Evolutionary conservation across 2,797 vertebrate species (phyloP).

Genomic region (Brachyrhaphis roseni): DNA sequence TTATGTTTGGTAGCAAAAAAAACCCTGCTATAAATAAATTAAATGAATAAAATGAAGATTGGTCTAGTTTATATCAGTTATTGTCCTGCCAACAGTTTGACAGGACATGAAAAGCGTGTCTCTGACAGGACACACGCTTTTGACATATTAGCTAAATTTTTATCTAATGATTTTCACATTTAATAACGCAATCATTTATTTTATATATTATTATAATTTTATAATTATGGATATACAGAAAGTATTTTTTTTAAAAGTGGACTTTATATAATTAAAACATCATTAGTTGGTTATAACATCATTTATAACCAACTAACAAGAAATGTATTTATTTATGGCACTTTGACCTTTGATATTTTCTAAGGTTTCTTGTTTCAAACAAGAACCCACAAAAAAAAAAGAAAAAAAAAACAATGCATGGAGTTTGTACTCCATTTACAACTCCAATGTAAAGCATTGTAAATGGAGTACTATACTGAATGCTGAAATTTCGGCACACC

Average conservation of each 20-base stretch:
- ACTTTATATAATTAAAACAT: background rate
- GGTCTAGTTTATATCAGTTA: background rate
- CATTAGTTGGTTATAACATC: background rate
- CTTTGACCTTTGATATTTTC: background rate
- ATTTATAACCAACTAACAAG: background rate
- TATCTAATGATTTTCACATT: background rate
- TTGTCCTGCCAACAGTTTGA: background rate
- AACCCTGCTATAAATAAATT: background rate
- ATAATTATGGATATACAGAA: background rate
- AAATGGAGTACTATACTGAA: too few relatives aligned
- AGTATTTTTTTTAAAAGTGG: background rate
- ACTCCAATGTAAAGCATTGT: background rate
- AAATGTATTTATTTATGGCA: background rate
- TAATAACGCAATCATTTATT: background rate
- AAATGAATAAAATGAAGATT: background rate
- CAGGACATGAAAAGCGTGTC: too few relatives aligned
- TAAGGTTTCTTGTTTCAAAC: background rate
- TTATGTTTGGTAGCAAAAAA: background rate
- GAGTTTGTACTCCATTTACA: constrained; percentile 6
- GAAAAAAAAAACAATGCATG: background rate
- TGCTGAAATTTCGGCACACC: constrained; percentile 81
- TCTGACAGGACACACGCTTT: background rate
- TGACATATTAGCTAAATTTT: background rate
- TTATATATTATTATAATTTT: background rate
- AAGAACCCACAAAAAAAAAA: background rate